Evolutionary conservation across 1,140 invertebrate genomes (phyloP), one percentile per base, ranked within the genome.

Genomic region (Polyergus mexicanus): DNA sequence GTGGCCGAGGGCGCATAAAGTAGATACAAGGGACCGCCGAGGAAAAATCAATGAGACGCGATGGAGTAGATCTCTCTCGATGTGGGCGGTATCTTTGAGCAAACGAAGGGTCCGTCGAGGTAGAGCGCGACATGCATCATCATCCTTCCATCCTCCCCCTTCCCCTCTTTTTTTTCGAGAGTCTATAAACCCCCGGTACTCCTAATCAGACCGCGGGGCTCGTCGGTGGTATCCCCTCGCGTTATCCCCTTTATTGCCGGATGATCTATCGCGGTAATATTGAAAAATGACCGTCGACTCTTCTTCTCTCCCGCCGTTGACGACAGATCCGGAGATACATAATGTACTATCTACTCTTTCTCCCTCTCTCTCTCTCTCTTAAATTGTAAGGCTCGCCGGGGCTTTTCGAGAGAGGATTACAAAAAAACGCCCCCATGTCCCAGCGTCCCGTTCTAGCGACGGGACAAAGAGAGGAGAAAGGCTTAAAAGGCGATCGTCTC

Each of bases 201-300:
- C 78, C 89, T 90, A 90, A 90, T 90, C 89, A 89, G 88, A 62
- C 75, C 83, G 72, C 74, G 84, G 80, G 47, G 28, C 75, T 89
- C 88, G 65, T 85, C 77, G 89, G 80, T 85, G 88, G 76, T 85
- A 85, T 76, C 68, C 68, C 78, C 54, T 41, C 71, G 75, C 85
- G 65, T 89, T 88, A 90, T 91, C 76, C 88, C 77, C 86, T 89
- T 91, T 91, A 91, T 91, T 88, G 86, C 69, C 86, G 88, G 83
- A 88, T 91, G 90, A 91, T 91, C 85, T 89, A 91, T 91, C 88
- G 86, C 63, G 87, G 89, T 91, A 91, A 91, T 91, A 91, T 91
- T 91, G 90, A 91, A 91, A 91, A 91, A 91, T 91, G 80, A 86
- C 88, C 83, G 77, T 32, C 3, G 19, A n/a, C 44, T 72, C 84